Evolutionary conservation across 2,113 vertebrate species (phyloP).

Genomic region (Varanus komodoensis): DNA sequence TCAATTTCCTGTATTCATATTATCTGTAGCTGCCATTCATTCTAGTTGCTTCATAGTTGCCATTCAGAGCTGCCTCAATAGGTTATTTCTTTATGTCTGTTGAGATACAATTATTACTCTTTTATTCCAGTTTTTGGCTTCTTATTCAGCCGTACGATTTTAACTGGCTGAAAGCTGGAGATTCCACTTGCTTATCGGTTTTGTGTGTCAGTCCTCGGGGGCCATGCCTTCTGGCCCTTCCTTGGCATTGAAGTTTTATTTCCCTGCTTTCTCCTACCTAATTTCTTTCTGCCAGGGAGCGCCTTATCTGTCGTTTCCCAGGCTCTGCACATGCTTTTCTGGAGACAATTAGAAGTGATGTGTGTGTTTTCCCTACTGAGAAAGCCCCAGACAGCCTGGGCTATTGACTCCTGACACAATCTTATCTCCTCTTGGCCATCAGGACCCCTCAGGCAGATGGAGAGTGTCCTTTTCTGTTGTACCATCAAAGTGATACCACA

Average conservation of each 20-base stretch:
- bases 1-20: constrained; percentile 29
- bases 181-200: background rate
- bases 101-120: constrained; percentile 17
- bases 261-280: constrained; percentile 5
- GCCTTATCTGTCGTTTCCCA: constrained; percentile 28
- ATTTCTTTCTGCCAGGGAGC: constrained; percentile 20
- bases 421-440: background rate
- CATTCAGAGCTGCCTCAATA: background rate
- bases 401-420: constrained; percentile 12
- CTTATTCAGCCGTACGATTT: background rate
- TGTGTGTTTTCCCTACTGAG: background rate
- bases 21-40: constrained; percentile 15
- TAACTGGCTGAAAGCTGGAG: background rate
- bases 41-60: constrained; percentile 20
- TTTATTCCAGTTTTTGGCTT: constrained; percentile 28
- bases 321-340: background rate
- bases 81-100: background rate
- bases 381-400: background rate
- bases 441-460: background rate
- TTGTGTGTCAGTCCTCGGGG: constrained; percentile 6
- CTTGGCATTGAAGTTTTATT: constrained; percentile 24
- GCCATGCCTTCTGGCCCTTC: constrained; percentile 3
- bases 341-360: background rate
- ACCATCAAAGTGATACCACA: background rate
- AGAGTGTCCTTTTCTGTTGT: background rate